Base-by-base conservation (phyloP, 1,140 invertebrate genomes). In the Brachionus koreanus region DNA sequence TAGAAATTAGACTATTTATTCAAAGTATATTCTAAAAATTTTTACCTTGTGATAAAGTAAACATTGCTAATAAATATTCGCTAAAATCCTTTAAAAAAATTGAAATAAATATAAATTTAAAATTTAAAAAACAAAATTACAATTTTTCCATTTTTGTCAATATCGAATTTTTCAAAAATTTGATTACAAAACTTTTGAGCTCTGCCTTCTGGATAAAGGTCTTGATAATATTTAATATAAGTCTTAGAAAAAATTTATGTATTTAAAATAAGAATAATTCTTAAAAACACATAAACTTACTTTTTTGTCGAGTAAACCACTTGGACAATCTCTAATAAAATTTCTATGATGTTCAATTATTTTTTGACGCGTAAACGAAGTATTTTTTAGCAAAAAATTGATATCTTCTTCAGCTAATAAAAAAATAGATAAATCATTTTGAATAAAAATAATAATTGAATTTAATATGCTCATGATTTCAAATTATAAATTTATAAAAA, bases 81-180 rank as follows among this genome's bases (percentile, higher is more conserved):
- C n/a, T 39, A 82, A 82, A 82, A 72, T 82, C 65, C 65, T 69
- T 35, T 3, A 33, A 33, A 33, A 23, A 23, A 33, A 65, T 35
- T n/a, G 33, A 10, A 33, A 35, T 63, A 0, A 65, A 33, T 9
- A 33, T 23, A 65, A 65, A 65, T 33, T 65, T 5, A 3, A n/a
- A 2, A 12, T 33, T 6, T 69, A 35, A 35, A 35, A 69, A n/a
- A n/a, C n/a, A n/a, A 39, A 0, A 3, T 69, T 69, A 69, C 81
- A n/a, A 82, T 83, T 61, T 74, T 74, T 13, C 82, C 82, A 74
- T 39, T 37, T 16, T 83, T 72, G 29, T 83, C 46, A 4, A 42
- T 35, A 63, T 83, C 82, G 23, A 83, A 83, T 23, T 52, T 65
- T 43, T 75, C 37, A 37, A 83, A 83, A 43, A 82, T 23, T 43